These are phyloP conservation scores for Heterodera filipjevi DNA, from an alignment of 2,888 invertebrate species.

Conservation along the genomic window DNA sequence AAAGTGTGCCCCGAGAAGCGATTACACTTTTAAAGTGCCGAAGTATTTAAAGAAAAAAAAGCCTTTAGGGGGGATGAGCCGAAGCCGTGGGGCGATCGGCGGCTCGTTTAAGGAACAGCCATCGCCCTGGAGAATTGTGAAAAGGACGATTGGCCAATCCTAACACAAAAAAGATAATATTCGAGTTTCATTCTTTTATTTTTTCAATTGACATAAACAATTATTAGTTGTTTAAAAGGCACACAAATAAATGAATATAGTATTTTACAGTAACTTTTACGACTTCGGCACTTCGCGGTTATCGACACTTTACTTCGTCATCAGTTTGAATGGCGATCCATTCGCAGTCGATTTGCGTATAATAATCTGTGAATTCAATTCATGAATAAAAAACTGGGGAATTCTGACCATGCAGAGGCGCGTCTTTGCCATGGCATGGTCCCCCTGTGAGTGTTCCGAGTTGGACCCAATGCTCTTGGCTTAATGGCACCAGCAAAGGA, in stretches of 20 bases:
- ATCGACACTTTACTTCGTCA: constrained; percentile 21
- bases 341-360: constrained; percentile 27
- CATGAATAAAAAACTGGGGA: too few species aligned
- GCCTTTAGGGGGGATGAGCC: constrained; percentile 10
- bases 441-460: constrained; percentile 25
- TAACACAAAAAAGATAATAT: not conserved
- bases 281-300: not conserved
- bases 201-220: too few species aligned
- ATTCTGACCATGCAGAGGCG: constrained; percentile 23
- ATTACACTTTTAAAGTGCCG: too few species aligned
- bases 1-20: too few species aligned
- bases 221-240: too few species aligned
- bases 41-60: not conserved
- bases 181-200: too few species aligned
- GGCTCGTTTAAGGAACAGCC: not conserved
- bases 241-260: too few species aligned
- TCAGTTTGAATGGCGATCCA: constrained; percentile 28
- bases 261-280: too few species aligned
- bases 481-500: constrained; percentile 15
- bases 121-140: not conserved
- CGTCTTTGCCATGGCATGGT: constrained; percentile 24
- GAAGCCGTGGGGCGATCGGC: constrained; percentile 27
- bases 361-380: constrained; percentile 17
- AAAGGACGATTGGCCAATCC: not conserved
- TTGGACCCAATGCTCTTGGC: constrained; percentile 13